Percentiles rank a stretch among this genome's conserved stretches.
Conservation (phyloP, 2,888 invertebrate species). For the Theretra japonica region DNA sequence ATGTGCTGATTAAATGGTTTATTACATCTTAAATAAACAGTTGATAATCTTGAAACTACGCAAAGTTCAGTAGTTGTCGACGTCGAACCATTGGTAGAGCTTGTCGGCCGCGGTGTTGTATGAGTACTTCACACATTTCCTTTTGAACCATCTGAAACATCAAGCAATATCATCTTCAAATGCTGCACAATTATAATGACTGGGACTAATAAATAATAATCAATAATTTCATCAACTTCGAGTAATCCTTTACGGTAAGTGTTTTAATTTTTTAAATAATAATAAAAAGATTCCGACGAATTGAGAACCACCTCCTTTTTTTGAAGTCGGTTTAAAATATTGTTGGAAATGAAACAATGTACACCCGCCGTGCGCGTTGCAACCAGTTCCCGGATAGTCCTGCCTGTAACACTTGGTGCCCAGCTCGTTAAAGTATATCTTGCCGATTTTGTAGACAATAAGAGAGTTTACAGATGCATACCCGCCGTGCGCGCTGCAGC, state of each 20-base stretch:
- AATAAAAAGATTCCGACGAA: too few relatives aligned
- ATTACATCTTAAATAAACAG: too few relatives aligned
- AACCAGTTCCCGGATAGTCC: constrained; percentile 55
- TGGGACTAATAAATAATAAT: too few relatives aligned
- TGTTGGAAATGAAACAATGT: background rate
- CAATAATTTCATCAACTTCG: too few relatives aligned
- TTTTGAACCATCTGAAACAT: constrained; percentile 41
- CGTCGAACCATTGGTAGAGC: constrained; percentile 74
- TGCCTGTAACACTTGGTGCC: constrained; percentile 79
- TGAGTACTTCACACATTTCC: constrained; percentile 63
- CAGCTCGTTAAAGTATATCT: constrained; percentile 69
- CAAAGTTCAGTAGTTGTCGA: constrained; percentile 53
- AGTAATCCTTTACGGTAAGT: too few relatives aligned
- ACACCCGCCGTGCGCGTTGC: constrained; percentile 24
- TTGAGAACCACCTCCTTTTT: too few relatives aligned
- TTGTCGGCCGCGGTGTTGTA: constrained; percentile 56
- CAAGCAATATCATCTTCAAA: background rate
- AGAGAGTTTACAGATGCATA: too few relatives aligned
- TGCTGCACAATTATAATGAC: too few relatives aligned
- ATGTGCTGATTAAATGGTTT: background rate
- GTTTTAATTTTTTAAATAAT: background rate
- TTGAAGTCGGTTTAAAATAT: too few relatives aligned
- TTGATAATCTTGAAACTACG: background rate
- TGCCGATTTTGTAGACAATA: constrained; percentile 68
- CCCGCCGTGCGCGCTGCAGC: constrained; percentile 23